Base-by-base conservation (phyloP, 2,888 invertebrate species). In the Axea sp. region DNA sequence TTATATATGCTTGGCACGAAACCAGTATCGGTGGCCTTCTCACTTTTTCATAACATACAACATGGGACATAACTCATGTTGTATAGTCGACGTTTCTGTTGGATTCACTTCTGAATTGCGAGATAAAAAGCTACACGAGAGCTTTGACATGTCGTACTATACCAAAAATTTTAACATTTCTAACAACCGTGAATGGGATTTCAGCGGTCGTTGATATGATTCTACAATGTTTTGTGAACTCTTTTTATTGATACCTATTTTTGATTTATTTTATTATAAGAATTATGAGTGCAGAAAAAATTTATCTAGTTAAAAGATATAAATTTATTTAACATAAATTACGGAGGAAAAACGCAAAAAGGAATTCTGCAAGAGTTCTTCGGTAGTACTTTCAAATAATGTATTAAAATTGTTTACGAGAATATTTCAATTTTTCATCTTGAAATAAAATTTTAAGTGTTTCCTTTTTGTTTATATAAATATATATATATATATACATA, bases 41-140 rank as follows among this genome's bases (percentile, higher is more conserved):
- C 60, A 24, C 69, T 69, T 69, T 60, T 69, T 69, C 69, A 62
- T 62, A 71, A 53, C 60, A 62, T 55, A 39, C 69, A 62, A 71
- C 69, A 71, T 71, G 62, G 62, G 45, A 62, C 69, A 62, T 71
- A 71, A 71, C 37, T 62, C 69, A 71, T 71, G 62, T 53, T 39
- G 69, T 71, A 71, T 71, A 60, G 69, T 55, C 60, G 55, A 71
- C 69, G 24, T 71, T 71, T 62, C 62, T 71, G 55, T 51, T 62
- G 62, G 71, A 71, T 71, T 71, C 71, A 62, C 71, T 71, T 71
- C 62, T 57, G 55, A 33, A 11, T 62, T 33, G 55, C n/a, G 31
- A 71, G 71, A 71, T 71, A 71, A 71, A 71, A 71, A 71, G 62
- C 71, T 55, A 41, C 49, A 41, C 37, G 43, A 30, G 51, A 68